Conservation (phyloP, 2,797 vertebrate genomes). For the Pantherophis alleghaniensis region DNA sequence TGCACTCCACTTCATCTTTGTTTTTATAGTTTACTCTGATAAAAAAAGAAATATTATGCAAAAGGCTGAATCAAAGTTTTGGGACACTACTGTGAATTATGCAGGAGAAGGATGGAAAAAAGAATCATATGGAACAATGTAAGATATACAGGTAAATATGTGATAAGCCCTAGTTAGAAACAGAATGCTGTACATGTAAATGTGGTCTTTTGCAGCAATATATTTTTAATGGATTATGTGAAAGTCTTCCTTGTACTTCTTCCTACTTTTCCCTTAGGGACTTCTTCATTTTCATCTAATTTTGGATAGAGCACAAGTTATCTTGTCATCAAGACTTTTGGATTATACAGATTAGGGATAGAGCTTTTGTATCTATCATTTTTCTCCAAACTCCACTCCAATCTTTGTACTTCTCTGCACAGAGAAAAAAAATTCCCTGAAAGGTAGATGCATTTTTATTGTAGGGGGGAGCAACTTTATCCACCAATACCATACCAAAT, state of each 20-base stretch:
- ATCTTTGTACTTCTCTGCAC: not conserved
- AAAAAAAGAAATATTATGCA: not conserved
- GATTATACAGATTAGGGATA: not conserved
- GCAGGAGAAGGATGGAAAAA: not conserved
- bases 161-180: not conserved
- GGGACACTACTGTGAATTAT: not conserved
- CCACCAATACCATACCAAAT: not conserved
- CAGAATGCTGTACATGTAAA: not conserved
- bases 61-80: not conserved
- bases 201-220: not conserved
- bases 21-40: not conserved
- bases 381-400: not conserved
- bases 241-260: not conserved
- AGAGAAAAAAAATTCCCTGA: not conserved
- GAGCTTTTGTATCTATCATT: not conserved
- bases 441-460: not conserved
- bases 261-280: not conserved
- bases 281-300: not conserved
- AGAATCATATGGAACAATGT: not conserved
- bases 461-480: not conserved
- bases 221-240: not conserved
- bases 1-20: not conserved
- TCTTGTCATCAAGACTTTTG: not conserved
- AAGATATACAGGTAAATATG: not conserved
- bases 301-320: not conserved